Conservation (phyloP, 2,113 vertebrate genomes). For the Pampusana beccarii region DNA sequence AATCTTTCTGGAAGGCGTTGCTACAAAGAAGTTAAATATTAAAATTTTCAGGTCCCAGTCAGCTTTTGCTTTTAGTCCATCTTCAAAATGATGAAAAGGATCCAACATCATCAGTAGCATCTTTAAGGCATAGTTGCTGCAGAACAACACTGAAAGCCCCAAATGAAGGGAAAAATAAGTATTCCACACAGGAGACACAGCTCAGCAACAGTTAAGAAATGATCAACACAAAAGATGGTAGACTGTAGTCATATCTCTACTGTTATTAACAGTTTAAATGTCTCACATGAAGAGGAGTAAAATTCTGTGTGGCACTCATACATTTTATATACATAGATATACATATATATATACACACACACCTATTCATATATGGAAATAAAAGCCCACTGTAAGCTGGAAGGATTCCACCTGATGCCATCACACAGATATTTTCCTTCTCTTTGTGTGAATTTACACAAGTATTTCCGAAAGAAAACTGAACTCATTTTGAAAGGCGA, state of each 20-base stretch:
- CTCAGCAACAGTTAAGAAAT: background rate
- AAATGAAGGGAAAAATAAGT: background rate
- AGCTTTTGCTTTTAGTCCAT: background rate
- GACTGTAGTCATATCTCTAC: background rate
- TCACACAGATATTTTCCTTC: background rate
- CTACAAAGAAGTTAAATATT: background rate
- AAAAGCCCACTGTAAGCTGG: background rate
- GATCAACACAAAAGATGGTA: background rate
- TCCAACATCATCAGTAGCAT: background rate
- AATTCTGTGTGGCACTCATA: background rate
- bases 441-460: background rate
- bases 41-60: background rate
- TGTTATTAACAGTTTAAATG: background rate
- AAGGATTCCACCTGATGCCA: background rate
- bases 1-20: background rate
- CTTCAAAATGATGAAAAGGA: background rate
- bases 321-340: background rate
- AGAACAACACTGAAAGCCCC: background rate
- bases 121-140: background rate
- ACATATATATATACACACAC: background rate
- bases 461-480: background rate
- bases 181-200: background rate
- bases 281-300: background rate
- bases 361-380: background rate
- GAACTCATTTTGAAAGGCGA: background rate